Percentiles rank a stretch among this genome's conserved stretches.
Conservation (phyloP, 2,888 invertebrate genomes). For the Galeopsomyia nigrocyanea region DNA sequence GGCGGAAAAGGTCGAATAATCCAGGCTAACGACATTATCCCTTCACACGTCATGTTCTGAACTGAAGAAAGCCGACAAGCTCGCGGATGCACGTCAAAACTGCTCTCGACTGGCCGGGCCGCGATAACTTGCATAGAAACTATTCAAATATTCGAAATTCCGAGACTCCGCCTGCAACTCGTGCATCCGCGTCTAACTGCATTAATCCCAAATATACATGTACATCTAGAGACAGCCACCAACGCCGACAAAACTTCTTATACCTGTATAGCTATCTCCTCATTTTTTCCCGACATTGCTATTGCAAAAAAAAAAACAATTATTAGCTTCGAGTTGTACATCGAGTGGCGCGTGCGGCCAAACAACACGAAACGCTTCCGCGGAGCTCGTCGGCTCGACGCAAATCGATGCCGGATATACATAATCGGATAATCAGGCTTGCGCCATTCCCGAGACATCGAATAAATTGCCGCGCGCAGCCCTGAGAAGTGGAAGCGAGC, state of each 20-base stretch:
- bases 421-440: constrained; percentile 66
- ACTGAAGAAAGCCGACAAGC: too few relatives aligned
- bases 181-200: not conserved
- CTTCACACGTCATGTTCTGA: too few relatives aligned
- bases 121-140: constrained; percentile 14
- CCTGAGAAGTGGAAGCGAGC: not conserved
- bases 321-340: too few relatives aligned
- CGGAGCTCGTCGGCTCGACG: constrained; percentile 1
- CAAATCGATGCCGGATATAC: constrained; percentile 63
- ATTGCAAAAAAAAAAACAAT: too few relatives aligned
- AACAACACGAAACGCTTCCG: too few relatives aligned
- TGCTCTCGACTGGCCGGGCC: not conserved
- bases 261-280: too few relatives aligned
- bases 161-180: not conserved
- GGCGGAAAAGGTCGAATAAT: too few relatives aligned
- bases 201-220: not conserved
- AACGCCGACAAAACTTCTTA: too few relatives aligned
- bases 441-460: constrained; percentile 52
- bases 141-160: constrained; percentile 16
- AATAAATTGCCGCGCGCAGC: constrained; percentile 50
- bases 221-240: too few relatives aligned
- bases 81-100: constrained; percentile 7
- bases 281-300: too few relatives aligned
- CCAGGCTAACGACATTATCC: too few relatives aligned
- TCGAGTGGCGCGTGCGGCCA: too few relatives aligned